phyloP scores from a whole-genome alignment of 2,888 invertebrate genomes.

The Sarcophaga variegata region DNA sequence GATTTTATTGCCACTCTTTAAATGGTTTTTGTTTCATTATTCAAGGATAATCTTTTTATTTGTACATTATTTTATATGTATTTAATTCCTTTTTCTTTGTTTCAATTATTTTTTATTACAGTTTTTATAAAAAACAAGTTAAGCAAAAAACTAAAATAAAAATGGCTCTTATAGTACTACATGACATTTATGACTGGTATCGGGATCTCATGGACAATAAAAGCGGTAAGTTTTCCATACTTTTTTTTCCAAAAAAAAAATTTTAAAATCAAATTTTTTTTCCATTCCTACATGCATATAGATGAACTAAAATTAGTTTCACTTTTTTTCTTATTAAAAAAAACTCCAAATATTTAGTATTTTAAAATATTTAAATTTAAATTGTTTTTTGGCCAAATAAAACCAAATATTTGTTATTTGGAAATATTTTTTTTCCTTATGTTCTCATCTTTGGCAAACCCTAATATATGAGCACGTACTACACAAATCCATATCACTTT shows the following conservation, averaged over 20 bases:
- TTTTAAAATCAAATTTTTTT: neutral
- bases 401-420: too few relatives aligned
- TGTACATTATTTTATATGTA: neutral
- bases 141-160: constrained; percentile 62
- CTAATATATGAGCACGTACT: too few relatives aligned
- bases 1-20: neutral
- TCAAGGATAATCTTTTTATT: neutral
- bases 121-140: constrained; percentile 50
- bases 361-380: too few relatives aligned
- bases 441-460: too few relatives aligned
- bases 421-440: too few relatives aligned
- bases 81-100: neutral
- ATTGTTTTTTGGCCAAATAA: too few relatives aligned
- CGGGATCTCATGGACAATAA: constrained; percentile 88
- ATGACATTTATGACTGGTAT: constrained; percentile 84
- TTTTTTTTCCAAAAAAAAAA: neutral
- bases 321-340: too few relatives aligned
- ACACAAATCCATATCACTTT: too few relatives aligned
- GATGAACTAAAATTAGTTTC: too few relatives aligned
- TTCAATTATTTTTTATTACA: constrained; percentile 40
- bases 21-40: neutral
- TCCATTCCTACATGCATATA: too few relatives aligned
- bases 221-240: constrained; percentile 84
- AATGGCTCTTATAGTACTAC: constrained; percentile 78
- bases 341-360: too few relatives aligned